Conservation (phyloP, 2,113 vertebrate genomes). For the Neogale vison region DNA sequence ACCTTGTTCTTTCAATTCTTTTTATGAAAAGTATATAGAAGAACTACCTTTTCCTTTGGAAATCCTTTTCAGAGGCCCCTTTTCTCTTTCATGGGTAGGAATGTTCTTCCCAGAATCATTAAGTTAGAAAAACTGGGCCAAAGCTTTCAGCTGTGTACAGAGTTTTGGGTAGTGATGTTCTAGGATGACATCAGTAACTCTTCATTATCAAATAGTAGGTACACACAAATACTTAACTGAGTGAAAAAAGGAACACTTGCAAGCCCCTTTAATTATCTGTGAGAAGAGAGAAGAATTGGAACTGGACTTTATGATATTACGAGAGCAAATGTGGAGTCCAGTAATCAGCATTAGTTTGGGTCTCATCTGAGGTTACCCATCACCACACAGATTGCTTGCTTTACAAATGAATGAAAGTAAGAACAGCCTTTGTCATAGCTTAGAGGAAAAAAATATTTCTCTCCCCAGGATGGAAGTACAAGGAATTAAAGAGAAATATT, state of each 20-base stretch:
- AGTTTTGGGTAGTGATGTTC: not conserved
- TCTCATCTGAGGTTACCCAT: not conserved
- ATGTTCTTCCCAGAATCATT: constrained; percentile 22
- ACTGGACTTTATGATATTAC: not conserved
- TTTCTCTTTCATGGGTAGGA: not conserved
- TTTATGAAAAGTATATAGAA: not conserved
- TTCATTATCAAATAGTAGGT: not conserved
- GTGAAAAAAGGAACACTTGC: not conserved
- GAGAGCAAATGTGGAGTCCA: not conserved
- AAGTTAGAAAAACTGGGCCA: not conserved
- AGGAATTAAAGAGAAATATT: not conserved
- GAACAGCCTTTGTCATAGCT: not conserved
- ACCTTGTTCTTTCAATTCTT: not conserved
- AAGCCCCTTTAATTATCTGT: not conserved
- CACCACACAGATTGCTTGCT: not conserved
- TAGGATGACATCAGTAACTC: not conserved
- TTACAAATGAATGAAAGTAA: not conserved
- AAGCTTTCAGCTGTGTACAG: not conserved
- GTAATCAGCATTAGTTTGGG: not conserved
- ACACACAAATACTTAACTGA: not conserved
- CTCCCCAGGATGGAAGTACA: not conserved
- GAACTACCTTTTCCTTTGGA: constrained; percentile 1
- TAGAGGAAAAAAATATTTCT: not conserved
- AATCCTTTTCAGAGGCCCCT: not conserved
- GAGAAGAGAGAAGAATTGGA: not conserved